Percentiles rank a stretch among this genome's conserved stretches.
Evolutionary conservation across 2,888 invertebrate species (phyloP).

Genomic region (Drosophila paramelanica): DNA sequence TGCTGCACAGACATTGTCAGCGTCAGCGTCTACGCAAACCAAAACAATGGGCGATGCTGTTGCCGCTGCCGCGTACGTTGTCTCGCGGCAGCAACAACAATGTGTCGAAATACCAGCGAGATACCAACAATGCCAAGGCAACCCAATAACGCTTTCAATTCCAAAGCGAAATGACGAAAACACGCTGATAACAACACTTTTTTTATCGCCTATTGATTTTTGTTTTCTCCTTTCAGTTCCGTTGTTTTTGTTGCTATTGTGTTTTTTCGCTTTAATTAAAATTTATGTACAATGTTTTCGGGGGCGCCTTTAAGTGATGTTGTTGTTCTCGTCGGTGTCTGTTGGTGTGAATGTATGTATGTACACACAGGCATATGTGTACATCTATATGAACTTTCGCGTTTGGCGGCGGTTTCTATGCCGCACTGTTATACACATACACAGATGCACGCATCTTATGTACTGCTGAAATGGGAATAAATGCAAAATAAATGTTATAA

Average conservation of each 20-base stretch:
- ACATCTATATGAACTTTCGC: conserved; percentile 43
- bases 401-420: conserved; percentile 71
- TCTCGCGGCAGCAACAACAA: conserved; percentile 65
- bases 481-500: conserved; percentile 37
- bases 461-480: conserved; percentile 57
- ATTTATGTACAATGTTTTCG: conserved; percentile 67
- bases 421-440: conserved; percentile 59
- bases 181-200: conserved; percentile 70
- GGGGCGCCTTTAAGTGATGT: conserved; percentile 51
- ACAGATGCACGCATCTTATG: conserved; percentile 66
- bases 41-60: conserved; percentile 46
- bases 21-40: conserved; percentile 42
- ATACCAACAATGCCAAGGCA: conserved; percentile 39
- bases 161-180: conserved; percentile 59
- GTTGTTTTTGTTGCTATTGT: conserved; percentile 26
- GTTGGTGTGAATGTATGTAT: conserved; percentile 19
- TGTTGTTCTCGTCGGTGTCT: conserved; percentile 34
- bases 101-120: conserved; percentile 42
- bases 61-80: conserved; percentile 61
- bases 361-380: conserved; percentile 11
- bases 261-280: conserved; percentile 66
- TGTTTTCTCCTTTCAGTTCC: conserved; percentile 50
- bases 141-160: conserved; percentile 37
- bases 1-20: conserved; percentile 89
- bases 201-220: conserved; percentile 77